A percentile compares a stretch with the other conserved stretches of the same genome.
Conservation (phyloP, 92 coral and sea anemone genomes). For the Isaurus tuberculatus region DNA sequence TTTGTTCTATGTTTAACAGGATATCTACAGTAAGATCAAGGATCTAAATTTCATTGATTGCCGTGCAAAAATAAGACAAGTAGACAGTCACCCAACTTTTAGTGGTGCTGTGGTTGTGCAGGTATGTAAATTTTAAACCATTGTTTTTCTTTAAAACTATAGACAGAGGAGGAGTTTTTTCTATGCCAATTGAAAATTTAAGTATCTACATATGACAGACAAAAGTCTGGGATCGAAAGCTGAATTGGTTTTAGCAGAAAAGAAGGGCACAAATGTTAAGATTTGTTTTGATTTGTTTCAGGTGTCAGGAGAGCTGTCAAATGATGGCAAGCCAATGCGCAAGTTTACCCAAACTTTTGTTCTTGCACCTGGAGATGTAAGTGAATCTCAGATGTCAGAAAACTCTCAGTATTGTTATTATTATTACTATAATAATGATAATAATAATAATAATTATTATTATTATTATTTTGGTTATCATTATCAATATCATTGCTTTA, state of each 20-base stretch:
- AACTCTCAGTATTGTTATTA: too few relatives aligned
- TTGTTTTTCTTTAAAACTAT: not conserved
- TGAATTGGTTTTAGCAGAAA: too few relatives aligned
- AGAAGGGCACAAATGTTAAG: not conserved
- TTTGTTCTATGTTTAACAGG: conserved; percentile 51
- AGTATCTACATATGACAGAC: too few relatives aligned
- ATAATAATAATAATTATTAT: too few relatives aligned
- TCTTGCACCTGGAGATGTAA: conserved; percentile 94
- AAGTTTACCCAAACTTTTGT: conserved; percentile 99
- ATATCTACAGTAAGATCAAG: conserved; percentile 85
- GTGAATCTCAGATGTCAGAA: not conserved
- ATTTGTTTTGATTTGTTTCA: not conserved
- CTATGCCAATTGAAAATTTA: too few relatives aligned
- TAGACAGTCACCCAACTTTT: conserved; percentile 96
- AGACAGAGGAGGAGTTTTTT: too few relatives aligned
- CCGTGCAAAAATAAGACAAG: conserved; percentile 96
- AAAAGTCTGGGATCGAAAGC: too few relatives aligned
- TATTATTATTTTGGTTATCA: too few relatives aligned
- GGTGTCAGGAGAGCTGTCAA: conserved; percentile 98
- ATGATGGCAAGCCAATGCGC: conserved; percentile 93
- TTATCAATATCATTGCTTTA: too few relatives aligned
- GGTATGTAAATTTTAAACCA: conserved; percentile 36
- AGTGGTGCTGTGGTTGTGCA: conserved; percentile 95
- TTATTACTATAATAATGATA: too few relatives aligned
- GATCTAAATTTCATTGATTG: conserved; percentile 92